A percentile compares a stretch with the other conserved stretches of the same genome.
Evolutionary conservation across 2,113 vertebrate species (phyloP).

Genomic region (Xiphophorus hellerii): DNA sequence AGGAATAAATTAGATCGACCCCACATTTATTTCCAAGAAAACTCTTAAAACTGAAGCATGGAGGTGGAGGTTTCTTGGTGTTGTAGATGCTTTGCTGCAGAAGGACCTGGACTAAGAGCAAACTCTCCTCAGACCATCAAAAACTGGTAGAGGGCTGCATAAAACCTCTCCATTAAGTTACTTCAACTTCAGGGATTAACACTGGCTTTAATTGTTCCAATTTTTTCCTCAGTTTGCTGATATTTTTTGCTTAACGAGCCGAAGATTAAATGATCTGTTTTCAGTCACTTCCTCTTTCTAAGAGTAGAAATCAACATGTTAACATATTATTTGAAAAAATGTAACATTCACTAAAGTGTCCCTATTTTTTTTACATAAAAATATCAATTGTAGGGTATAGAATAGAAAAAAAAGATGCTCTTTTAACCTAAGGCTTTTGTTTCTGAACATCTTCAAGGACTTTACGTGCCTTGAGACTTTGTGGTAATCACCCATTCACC

Average conservation of each 20-base stretch:
- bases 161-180: not conserved
- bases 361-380: not conserved
- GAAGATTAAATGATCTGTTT: not conserved
- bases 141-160: not conserved
- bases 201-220: not conserved
- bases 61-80: too few relatives aligned
- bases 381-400: not conserved
- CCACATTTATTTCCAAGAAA: too few relatives aligned
- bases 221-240: not conserved
- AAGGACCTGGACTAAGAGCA: not conserved
- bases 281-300: not conserved
- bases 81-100: too few relatives aligned
- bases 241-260: not conserved
- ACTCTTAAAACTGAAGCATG: too few relatives aligned
- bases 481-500: conserved; percentile 19
- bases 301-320: not conserved
- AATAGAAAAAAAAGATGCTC: not conserved
- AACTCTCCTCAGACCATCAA: not conserved
- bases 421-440: not conserved
- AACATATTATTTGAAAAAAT: not conserved
- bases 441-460: conserved; percentile 1
- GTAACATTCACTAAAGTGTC: not conserved
- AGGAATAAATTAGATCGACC: too few relatives aligned
- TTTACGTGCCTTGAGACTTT: not conserved
- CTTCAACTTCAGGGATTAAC: not conserved